phyloP scores from a whole-genome alignment of 2,113 vertebrate genomes.

The Hylia prasina region DNA sequence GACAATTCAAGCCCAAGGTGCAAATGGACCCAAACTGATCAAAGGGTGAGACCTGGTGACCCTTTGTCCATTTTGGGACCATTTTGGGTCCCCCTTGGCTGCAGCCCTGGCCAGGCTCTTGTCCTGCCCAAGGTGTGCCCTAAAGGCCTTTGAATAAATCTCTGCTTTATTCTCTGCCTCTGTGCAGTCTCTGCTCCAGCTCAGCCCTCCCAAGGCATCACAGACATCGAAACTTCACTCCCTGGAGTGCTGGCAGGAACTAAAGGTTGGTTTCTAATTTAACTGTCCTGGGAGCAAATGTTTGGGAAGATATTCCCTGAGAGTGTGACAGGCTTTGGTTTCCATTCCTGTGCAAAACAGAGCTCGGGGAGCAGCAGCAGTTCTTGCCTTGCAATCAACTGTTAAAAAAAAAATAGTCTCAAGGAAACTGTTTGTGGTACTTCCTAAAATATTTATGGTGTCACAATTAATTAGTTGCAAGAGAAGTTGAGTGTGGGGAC shows the following conservation, averaged over 20 bases:
- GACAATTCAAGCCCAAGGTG: too few species aligned
- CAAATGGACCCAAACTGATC: too few species aligned
- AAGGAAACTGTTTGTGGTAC: not conserved
- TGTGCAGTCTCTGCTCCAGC: not conserved
- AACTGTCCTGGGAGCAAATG: not conserved
- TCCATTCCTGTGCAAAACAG: not conserved
- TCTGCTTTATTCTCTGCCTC: too few species aligned
- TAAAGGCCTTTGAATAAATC: too few species aligned
- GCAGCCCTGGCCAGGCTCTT: too few species aligned
- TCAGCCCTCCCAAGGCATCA: not conserved
- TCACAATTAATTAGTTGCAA: not conserved
- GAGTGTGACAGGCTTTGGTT: not conserved
- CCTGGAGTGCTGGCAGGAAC: not conserved
- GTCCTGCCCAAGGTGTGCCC: too few species aligned
- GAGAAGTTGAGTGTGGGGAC: not conserved
- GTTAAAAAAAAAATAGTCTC: not conserved
- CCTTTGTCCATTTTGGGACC: too few species aligned
- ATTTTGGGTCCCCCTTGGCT: too few species aligned
- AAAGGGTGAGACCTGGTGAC: too few species aligned
- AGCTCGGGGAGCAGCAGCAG: not conserved
- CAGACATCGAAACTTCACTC: accelerated
- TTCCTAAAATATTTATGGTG: not conserved
- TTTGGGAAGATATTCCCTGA: not conserved
- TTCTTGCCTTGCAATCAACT: not conserved
- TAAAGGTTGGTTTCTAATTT: not conserved